These are phyloP conservation scores for Trissolcus brochymenae DNA, from an alignment of 2,888 invertebrate species.

Conservation along the genomic window DNA sequence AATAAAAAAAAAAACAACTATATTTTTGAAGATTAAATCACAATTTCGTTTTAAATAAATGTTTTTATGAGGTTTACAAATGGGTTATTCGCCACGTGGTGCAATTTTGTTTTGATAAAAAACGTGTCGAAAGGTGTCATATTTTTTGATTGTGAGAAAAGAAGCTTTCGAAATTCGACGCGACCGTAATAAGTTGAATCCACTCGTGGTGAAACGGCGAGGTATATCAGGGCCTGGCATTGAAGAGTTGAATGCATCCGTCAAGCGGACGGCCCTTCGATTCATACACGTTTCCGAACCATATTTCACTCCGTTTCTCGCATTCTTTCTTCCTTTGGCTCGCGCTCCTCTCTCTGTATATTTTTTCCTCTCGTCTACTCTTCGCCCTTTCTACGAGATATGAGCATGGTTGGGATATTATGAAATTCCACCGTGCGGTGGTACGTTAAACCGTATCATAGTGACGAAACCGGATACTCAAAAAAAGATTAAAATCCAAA, in stretches of 20 bases:
- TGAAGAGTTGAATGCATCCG: slow-evolving; percentile 65
- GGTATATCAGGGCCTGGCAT: slow-evolving; percentile 61
- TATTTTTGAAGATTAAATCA: background rate
- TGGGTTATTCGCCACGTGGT: too few species aligned
- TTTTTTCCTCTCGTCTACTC: slow-evolving; percentile 39
- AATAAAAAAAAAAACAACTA: background rate
- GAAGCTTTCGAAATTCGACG: slow-evolving; percentile 52
- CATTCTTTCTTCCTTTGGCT: slow-evolving; percentile 51
- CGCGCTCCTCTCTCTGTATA: slow-evolving; percentile 39
- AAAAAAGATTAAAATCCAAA: too few species aligned
- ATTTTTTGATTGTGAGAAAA: slow-evolving; percentile 46
- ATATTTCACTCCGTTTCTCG: slow-evolving; percentile 60
- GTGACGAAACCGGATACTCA: slow-evolving; percentile 39
- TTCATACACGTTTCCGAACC: slow-evolving; percentile 66
- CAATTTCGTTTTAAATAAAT: too few species aligned
- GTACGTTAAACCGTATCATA: slow-evolving; percentile 27
- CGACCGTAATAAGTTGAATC: slow-evolving; percentile 58
- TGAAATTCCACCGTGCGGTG: slow-evolving; percentile 39
- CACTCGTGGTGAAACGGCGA: slow-evolving; percentile 53
- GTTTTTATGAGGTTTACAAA: too few species aligned
- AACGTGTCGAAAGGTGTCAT: slow-evolving; percentile 33
- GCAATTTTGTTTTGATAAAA: slow-evolving; percentile 5
- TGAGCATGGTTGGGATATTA: slow-evolving; percentile 40
- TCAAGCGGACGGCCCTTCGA: slow-evolving; percentile 65
- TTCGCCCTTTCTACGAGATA: slow-evolving; percentile 41